phyloP scores from a whole-genome alignment of 2,797 vertebrate species.

The Avahi laniger region DNA sequence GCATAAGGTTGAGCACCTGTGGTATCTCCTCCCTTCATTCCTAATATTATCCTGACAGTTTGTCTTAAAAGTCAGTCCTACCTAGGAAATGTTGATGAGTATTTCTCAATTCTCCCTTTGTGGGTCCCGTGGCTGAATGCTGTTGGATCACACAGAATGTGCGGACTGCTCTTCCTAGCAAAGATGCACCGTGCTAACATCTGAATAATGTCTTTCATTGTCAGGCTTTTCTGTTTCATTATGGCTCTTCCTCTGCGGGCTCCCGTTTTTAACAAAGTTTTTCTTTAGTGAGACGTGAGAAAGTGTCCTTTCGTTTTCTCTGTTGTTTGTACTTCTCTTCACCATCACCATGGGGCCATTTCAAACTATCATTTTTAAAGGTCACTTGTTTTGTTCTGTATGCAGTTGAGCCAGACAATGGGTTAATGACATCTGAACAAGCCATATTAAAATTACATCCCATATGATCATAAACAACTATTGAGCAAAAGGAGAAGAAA shows the following conservation, averaged over 20 bases:
- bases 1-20: neutral
- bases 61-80: neutral
- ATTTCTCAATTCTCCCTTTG: neutral
- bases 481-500: slow-evolving; percentile 81
- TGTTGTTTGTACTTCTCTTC: slow-evolving; percentile 70
- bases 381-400: slow-evolving; percentile 84
- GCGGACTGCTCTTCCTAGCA: neutral
- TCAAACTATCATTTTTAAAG: slow-evolving; percentile 86
- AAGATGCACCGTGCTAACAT: neutral
- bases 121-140: neutral
- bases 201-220: slow-evolving; percentile 28
- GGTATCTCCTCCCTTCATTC: neutral
- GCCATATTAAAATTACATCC: slow-evolving; percentile 80
- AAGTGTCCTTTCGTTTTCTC: slow-evolving; percentile 75
- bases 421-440: slow-evolving; percentile 85
- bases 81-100: neutral
- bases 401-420: slow-evolving; percentile 78
- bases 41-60: neutral
- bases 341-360: slow-evolving; percentile 75
- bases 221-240: slow-evolving; percentile 68
- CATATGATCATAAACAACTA: slow-evolving; percentile 82
- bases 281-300: slow-evolving; percentile 79
- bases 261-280: slow-evolving; percentile 78
- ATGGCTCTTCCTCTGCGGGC: slow-evolving; percentile 62
- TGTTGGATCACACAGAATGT: neutral